A percentile compares a stretch with the other conserved stretches of the same genome.
Evolutionary conservation across 1,140 invertebrate genomes (phyloP).

Genomic region (Drosophila auraria): DNA sequence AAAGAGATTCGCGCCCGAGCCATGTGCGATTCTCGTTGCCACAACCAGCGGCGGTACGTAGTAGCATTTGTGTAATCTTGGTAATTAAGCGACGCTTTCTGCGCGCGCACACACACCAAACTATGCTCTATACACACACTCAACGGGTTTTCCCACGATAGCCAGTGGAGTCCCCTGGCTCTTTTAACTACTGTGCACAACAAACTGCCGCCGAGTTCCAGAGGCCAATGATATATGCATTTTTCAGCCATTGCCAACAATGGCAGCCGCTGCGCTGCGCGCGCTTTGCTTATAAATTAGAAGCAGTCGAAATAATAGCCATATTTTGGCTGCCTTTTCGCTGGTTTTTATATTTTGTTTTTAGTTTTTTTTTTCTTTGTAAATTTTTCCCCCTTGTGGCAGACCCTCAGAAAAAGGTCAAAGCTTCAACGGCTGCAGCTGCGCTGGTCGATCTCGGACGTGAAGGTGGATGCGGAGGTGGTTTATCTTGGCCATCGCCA

Average conservation of each 20-base stretch:
- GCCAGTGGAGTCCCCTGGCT: conserved; percentile 37
- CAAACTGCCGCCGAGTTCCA: conserved; percentile 77
- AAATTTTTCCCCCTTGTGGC: conserved; percentile 41
- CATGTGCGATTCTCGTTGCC: conserved; percentile 71
- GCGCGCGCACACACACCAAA: conserved; percentile 21
- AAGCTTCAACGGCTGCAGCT: conserved; percentile 74
- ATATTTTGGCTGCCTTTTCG: conserved; percentile 59
- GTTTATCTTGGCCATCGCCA: conserved; percentile 70
- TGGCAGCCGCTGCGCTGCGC: conserved; percentile 54
- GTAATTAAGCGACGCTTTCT: conserved; percentile 75
- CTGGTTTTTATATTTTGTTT: conserved; percentile 24
- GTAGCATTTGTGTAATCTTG: conserved; percentile 76
- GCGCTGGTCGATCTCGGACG: conserved; percentile 28
- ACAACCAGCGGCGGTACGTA: conserved; percentile 18
- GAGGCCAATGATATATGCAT: conserved; percentile 82
- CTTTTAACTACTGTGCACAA: conserved; percentile 72
- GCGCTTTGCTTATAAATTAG: conserved; percentile 76
- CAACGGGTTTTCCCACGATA: conserved; percentile 77
- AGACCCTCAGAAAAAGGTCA: conserved; percentile 81
- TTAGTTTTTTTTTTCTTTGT: conserved; percentile 17
- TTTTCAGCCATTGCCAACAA: conserved; percentile 58
- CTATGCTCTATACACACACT: conserved; percentile 12
- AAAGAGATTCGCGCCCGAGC: conserved; percentile 53
- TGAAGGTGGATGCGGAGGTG: conserved; percentile 32
- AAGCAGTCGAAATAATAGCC: conserved; percentile 81